Base-by-base conservation (phyloP, 2,888 invertebrate genomes). In the Troilus luridus region DNA sequence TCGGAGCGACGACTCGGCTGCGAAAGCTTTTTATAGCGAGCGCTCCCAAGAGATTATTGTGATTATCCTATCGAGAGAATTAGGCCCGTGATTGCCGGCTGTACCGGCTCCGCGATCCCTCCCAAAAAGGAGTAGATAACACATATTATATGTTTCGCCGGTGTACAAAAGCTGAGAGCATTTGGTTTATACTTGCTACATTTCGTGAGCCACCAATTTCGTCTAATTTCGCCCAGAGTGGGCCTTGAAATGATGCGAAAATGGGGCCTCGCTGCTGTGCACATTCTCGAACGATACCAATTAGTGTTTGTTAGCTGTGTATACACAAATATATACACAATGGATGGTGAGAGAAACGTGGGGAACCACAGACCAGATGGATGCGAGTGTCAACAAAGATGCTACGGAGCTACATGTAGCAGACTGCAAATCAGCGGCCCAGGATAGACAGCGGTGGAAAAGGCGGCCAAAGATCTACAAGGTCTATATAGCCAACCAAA, bases 51-150 rank as follows among this genome's bases (percentile, higher is more conserved):
- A 60, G 89, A 89, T 89, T 64, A 89, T 89, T 89, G 67, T 89
- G 62, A 89, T 89, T 89, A 89, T 89, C 89, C 89, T 64, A 89
- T 89, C 89, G 24, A 64, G 64, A 2, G 89, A 64, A 89, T 89
- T 64, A 89, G 89, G 54, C 60, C 41, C 89, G 89, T 89, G 89
- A 89, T 89, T 89, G 89, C 64, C 88, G 88, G 89, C 60, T 64
- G 41, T 62, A 64, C 89, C 89, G 56, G 56, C 56, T 58, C 85
- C 85, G 85, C 85, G 12, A 85, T 85, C 85, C 85, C 3, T 85
- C 85, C 81, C 56, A 85, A 85, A 85, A 85, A 85, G 85, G 56
- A 85, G 56, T 56, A 54, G 85, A 85, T 85, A 85, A 85, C 85
- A 85, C 85, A 85, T 85, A 85, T 85, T 85, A 85, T 85, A 56